phyloP scores from a whole-genome alignment of 2,113 vertebrate species.

The Nannobrachium achirus region DNA sequence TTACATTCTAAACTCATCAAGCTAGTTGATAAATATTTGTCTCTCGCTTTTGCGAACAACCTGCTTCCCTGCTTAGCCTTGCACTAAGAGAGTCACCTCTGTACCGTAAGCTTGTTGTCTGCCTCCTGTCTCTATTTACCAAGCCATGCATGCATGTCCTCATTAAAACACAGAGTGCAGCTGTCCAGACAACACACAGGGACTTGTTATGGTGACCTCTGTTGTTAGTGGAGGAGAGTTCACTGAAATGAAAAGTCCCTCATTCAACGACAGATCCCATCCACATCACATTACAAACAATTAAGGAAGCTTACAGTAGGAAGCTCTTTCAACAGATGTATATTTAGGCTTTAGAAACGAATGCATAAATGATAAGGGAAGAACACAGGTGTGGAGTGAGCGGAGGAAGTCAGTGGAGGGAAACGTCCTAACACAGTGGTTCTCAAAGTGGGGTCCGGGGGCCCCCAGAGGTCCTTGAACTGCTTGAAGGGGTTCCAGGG shows the following conservation, averaged over 20 bases:
- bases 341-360: too few species aligned
- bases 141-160: constrained; percentile 42
- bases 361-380: too few species aligned
- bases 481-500: too few species aligned
- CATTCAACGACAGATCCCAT: constrained; percentile 4
- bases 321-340: too few species aligned
- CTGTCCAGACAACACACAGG: constrained; percentile 36
- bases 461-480: too few species aligned
- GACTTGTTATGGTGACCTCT: constrained; percentile 40
- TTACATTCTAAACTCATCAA: constrained; percentile 14
- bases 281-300: not conserved
- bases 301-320: not conserved
- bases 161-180: constrained; percentile 60
- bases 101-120: constrained; percentile 42
- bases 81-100: constrained; percentile 24
- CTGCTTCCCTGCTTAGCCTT: constrained; percentile 29
- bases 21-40: constrained; percentile 48
- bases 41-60: not conserved
- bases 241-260: constrained; percentile 26
- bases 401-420: too few species aligned
- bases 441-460: too few species aligned
- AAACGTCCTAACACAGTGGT: too few species aligned
- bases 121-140: constrained; percentile 54
- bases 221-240: constrained; percentile 49
- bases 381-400: too few species aligned